phyloP scores from a whole-genome alignment of 1,140 invertebrate species.

The Cardiocondyla obscurior region DNA sequence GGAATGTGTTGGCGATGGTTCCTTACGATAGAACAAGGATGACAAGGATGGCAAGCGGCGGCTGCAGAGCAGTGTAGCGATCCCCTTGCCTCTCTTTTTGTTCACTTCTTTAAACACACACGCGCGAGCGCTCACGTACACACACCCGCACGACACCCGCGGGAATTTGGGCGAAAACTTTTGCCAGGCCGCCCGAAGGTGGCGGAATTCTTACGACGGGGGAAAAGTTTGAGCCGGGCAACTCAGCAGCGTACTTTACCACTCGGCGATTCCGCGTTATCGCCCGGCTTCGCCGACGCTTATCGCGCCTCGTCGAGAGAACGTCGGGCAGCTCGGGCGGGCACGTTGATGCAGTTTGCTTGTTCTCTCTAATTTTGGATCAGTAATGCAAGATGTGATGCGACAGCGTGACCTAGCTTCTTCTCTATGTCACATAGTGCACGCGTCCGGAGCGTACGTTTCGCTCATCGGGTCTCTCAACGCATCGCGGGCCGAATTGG shows the following conservation, averaged over 20 bases:
- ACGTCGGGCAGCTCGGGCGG: neutral
- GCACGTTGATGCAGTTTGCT: neutral
- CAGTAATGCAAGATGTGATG: neutral
- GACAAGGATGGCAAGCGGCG: conserved; percentile 31
- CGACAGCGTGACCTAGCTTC: neutral
- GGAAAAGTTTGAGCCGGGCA: conserved; percentile 69
- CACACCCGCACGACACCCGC: conserved; percentile 69
- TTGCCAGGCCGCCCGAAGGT: conserved; percentile 56
- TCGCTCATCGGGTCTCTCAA: conserved; percentile 12
- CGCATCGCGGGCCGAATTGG: conserved; percentile 41
- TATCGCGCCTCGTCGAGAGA: conserved; percentile 47
- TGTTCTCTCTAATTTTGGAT: neutral
- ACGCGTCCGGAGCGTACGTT: neutral
- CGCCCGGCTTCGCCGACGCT: conserved; percentile 59
- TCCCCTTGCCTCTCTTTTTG: neutral
- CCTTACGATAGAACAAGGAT: conserved; percentile 31
- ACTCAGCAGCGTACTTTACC: conserved; percentile 69
- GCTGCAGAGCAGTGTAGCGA: conserved; percentile 15
- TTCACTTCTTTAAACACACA: neutral
- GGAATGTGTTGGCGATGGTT: conserved; percentile 19
- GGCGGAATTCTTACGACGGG: conserved; percentile 72
- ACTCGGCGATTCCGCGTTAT: conserved; percentile 70
- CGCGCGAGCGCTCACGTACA: neutral
- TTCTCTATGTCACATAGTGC: neutral
- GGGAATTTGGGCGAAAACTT: conserved; percentile 74